Base-by-base conservation (phyloP, 2,888 invertebrate species). In the Sarcophaga rosellei region DNA sequence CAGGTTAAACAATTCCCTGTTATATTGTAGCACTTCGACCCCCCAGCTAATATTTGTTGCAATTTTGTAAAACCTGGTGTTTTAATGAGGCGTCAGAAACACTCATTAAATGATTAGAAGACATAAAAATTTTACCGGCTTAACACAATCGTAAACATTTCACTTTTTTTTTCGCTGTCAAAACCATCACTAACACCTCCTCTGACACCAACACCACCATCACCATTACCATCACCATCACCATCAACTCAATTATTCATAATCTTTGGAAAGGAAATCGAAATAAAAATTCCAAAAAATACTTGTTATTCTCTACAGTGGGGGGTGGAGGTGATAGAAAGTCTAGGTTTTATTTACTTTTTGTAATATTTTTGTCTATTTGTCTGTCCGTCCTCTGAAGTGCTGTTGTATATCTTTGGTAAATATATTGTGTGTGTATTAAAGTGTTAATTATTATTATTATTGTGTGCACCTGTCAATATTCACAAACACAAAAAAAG, bases 371-470 rank as follows among this genome's bases (percentile, higher is more conserved):
- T 53, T 53, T 53, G 17, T 1, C 15, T 53, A 17, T 53, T 15
- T 53, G 17, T 15, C 53, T 53, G 53, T 53, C 53, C 15, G 11
- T 47, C 47, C 15, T 3, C 47, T 35, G 6, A 35, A 35, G 4
- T 47, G 15, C 12, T 47, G 47, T 35, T 6, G 35, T 35, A 1
- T 35, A 35, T 6, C 35, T 35, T 35, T 35, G 6, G 35, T 6
- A 35, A 35, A 35, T 35, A 35, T 1, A 35, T 35, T 6, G 5
- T 35, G 47, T 53, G 53, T 65, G 65, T 73, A 45, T 35, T 82
- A 65, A 77, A 76, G 82, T 82, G 82, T 82, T 82, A 82, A 82
- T 77, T 82, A 77, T 77, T 61, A 77, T 77, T 61, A 45, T 77
- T 61, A 45, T 77, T 77, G 82, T 77, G 76, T 82, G 20, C 82